These are phyloP conservation scores for Urocynchramus pylzowi DNA, from an alignment of 2,113 vertebrate species.

Conservation along the genomic window DNA sequence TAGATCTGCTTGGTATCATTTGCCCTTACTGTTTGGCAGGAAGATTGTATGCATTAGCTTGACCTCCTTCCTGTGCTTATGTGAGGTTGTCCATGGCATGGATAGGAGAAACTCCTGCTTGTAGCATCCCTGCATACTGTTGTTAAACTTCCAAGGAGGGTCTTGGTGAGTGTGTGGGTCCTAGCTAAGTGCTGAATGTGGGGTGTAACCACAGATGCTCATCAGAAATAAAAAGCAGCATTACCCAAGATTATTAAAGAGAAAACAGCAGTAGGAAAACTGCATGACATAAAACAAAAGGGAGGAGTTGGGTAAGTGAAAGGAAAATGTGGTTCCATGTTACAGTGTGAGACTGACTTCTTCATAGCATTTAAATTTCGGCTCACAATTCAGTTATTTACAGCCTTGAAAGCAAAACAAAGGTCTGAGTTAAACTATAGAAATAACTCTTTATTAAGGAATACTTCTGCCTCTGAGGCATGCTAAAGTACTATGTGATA, in stretches of 20 bases:
- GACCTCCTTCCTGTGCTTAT: not conserved
- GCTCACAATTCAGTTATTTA: not conserved
- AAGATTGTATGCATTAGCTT: not conserved
- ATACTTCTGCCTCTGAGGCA: not conserved
- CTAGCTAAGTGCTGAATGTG: not conserved
- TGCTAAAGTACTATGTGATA: not conserved
- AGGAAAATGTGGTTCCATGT: not conserved
- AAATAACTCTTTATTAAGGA: not conserved
- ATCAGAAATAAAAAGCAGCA: not conserved
- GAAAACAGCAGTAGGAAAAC: not conserved
- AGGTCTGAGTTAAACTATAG: not conserved
- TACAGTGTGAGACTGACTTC: not conserved
- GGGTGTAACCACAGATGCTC: not conserved
- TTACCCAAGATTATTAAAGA: not conserved
- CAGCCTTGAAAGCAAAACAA: not conserved
- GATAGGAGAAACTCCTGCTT: not conserved
- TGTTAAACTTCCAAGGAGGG: not conserved
- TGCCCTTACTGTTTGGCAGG: not conserved
- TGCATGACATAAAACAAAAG: not conserved
- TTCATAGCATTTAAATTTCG: not conserved
- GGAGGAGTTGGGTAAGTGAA: not conserved
- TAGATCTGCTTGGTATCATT: not conserved
- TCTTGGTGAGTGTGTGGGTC: not conserved
- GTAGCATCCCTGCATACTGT: not conserved
- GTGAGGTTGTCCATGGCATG: not conserved